These are phyloP conservation scores for Galagoides demidoff DNA, from an alignment of 2,797 vertebrate genomes.

Conservation along the genomic window DNA sequence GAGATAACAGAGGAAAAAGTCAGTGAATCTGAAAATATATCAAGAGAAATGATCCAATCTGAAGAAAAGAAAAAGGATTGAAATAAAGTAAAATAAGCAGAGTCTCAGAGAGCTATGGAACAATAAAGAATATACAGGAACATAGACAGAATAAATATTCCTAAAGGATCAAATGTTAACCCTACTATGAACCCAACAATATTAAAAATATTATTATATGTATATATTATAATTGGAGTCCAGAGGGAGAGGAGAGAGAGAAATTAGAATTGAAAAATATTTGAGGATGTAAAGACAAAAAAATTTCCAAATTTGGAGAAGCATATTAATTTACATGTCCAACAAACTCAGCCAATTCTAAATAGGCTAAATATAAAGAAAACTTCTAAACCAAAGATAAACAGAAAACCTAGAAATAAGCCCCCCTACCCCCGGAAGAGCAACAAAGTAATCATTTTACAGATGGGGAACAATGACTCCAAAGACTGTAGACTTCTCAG, in stretches of 20 bases:
- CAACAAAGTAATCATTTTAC: background rate
- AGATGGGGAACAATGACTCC: background rate
- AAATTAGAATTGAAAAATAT: background rate
- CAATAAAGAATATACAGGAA: background rate
- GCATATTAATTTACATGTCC: background rate
- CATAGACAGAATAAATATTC: background rate
- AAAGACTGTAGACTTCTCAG: background rate
- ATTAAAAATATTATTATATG: background rate
- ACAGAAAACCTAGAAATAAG: background rate
- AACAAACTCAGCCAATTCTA: background rate
- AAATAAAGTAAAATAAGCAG: slow-evolving; percentile 37
- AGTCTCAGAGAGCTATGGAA: background rate
- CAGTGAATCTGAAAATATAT: background rate
- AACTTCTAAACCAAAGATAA: slow-evolving; percentile 19
- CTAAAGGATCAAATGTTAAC: background rate
- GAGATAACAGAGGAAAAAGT: background rate
- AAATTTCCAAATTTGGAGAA: background rate
- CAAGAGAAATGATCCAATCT: background rate
- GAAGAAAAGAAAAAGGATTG: background rate
- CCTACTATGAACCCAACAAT: background rate
- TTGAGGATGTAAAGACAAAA: background rate
- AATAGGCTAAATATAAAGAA: background rate
- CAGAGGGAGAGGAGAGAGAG: background rate
- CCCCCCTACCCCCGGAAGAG: background rate
- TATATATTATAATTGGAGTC: background rate